Evolutionary conservation across 2,113 vertebrate genomes (phyloP).

Genomic region (Charina bottae): DNA sequence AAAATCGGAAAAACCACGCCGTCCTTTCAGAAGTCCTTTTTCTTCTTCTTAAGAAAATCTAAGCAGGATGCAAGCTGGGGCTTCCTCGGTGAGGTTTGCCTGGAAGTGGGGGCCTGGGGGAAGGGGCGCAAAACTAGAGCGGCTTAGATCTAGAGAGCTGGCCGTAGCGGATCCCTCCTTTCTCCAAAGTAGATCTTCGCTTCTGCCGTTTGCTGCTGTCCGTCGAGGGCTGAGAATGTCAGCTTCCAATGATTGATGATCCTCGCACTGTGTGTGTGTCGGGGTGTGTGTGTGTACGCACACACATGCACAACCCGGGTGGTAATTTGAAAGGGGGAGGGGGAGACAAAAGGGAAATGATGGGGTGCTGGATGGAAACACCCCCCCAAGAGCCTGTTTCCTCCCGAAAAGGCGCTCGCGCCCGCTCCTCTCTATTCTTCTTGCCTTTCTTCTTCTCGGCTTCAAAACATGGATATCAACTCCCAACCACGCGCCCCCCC

Average conservation of each 20-base stretch:
- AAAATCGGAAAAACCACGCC: no score
- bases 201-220: slow-evolving; percentile 26
- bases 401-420: neutral
- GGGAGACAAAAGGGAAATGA: neutral
- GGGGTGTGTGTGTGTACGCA: neutral
- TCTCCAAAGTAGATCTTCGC: slow-evolving; percentile 13
- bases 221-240: slow-evolving; percentile 41
- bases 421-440: neutral
- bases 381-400: neutral
- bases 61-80: neutral
- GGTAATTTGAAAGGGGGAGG: slow-evolving; percentile 1
- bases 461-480: neutral
- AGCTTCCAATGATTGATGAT: slow-evolving; percentile 38
- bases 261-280: neutral
- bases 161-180: neutral
- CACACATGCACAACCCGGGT: neutral
- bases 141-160: neutral
- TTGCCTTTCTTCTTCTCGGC: neutral
- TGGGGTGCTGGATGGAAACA: no score
- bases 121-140: no score
- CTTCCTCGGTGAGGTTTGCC: neutral
- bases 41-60: neutral
- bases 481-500: neutral
- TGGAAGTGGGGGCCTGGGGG: neutral
- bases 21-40: neutral